A percentile compares a stretch with the other conserved stretches of the same genome.
Evolutionary conservation across 53 echinoderm and acorn worm genomes (phyloP).

Genomic region (Patiria pectinifera): DNA sequence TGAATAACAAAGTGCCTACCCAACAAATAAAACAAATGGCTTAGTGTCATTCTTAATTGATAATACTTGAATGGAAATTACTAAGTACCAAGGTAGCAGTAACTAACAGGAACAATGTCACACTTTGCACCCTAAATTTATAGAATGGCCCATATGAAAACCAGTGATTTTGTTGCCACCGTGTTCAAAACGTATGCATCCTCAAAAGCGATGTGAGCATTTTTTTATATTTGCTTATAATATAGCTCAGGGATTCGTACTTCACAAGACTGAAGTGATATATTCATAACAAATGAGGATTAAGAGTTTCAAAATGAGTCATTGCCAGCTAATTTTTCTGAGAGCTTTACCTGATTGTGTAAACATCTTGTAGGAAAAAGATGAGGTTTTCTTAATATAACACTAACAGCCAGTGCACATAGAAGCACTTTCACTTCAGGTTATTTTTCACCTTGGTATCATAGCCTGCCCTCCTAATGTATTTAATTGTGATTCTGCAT

Average conservation of each 20-base stretch:
- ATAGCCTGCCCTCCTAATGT: too few relatives aligned
- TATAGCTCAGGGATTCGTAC: not conserved
- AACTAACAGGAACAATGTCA: too few relatives aligned
- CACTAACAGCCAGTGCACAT: not conserved
- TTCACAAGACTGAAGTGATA: not conserved
- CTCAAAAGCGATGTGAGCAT: not conserved
- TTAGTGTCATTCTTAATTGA: too few relatives aligned
- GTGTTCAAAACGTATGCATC: not conserved
- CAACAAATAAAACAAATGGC: too few relatives aligned
- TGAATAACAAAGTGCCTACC: too few relatives aligned
- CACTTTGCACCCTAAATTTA: too few relatives aligned
- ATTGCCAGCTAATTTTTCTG: not conserved
- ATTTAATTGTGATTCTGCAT: not conserved
- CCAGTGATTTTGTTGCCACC: too few relatives aligned
- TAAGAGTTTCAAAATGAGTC: not conserved
- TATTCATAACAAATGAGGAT: not conserved
- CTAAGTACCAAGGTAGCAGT: too few relatives aligned
- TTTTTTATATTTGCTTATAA: not conserved
- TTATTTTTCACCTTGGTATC: too few relatives aligned
- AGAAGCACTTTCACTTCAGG: not conserved
- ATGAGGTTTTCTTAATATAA: not conserved
- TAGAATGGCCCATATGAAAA: too few relatives aligned
- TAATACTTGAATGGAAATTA: too few relatives aligned
- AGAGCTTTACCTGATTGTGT: too few relatives aligned
- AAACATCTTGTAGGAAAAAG: not conserved